Conservation (phyloP, 2,888 invertebrate genomes). For the Andrena flavipes region DNA sequence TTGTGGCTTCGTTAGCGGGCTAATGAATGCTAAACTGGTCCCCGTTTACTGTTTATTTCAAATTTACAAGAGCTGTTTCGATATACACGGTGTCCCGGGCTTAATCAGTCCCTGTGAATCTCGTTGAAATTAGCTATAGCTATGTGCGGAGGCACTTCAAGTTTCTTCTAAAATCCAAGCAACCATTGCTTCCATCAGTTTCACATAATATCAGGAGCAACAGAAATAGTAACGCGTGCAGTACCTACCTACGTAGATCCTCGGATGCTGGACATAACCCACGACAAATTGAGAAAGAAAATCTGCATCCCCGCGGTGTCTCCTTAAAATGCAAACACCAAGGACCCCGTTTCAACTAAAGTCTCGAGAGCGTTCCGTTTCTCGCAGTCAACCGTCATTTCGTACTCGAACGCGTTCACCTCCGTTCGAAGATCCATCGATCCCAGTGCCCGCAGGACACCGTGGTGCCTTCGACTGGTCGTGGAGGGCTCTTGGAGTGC, state of each 20-base stretch:
- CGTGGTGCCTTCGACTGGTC: conserved; percentile 11
- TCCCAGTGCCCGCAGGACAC: conserved; percentile 57
- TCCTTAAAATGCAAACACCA: not conserved
- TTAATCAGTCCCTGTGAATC: too few species aligned
- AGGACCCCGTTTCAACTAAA: not conserved
- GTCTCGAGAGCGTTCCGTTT: conserved; percentile 11
- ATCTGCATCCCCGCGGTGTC: not conserved
- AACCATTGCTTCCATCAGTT: too few species aligned
- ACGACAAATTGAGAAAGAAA: too few species aligned
- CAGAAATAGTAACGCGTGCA: too few species aligned
- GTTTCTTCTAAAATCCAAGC: too few species aligned
- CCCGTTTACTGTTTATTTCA: not conserved
- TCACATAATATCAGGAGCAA: too few species aligned
- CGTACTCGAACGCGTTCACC: conserved; percentile 44
- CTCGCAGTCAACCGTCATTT: conserved; percentile 21
- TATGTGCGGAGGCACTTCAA: too few species aligned
- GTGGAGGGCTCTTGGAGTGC: conserved; percentile 31
- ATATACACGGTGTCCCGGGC: too few species aligned
- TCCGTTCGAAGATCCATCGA: conserved; percentile 34
- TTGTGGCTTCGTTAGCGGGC: not conserved
- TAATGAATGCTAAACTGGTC: not conserved
- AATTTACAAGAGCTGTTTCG: too few species aligned
- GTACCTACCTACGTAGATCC: too few species aligned
- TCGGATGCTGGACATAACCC: too few species aligned
- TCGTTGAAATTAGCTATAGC: too few species aligned